Percentiles rank a stretch among this genome's conserved stretches.
phyloP scores from a whole-genome alignment of 2,888 invertebrate genomes.

The Germaria angustata region DNA sequence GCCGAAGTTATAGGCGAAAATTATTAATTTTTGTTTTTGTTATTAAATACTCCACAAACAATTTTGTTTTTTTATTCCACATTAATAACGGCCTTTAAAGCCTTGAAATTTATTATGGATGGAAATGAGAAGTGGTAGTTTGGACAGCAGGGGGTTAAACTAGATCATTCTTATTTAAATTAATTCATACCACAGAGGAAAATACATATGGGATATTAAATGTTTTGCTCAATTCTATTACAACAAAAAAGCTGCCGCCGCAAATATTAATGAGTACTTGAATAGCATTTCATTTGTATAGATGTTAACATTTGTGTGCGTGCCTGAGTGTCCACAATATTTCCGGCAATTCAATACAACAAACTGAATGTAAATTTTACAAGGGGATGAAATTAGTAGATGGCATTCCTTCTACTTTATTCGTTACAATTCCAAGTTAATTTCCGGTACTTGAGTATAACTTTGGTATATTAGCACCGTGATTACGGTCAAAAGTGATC shows the following conservation, averaged over 20 bases:
- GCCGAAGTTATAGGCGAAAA: too few species aligned
- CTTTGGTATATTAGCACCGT: background rate
- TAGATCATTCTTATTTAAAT: constrained; percentile 33
- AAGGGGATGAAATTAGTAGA: constrained; percentile 18
- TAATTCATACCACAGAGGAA: background rate
- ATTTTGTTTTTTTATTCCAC: too few species aligned
- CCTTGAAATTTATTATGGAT: too few species aligned
- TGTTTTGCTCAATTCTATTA: constrained; percentile 8
- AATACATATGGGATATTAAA: constrained; percentile 58
- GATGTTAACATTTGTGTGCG: background rate
- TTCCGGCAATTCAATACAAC: constrained; percentile 37
- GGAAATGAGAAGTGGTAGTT: too few species aligned
- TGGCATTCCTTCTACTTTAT: background rate
- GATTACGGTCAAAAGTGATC: constrained; percentile 25
- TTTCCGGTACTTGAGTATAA: constrained; percentile 24
- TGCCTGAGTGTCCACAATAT: background rate
- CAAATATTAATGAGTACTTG: constrained; percentile 25
- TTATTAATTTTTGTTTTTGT: too few species aligned
- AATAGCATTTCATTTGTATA: background rate
- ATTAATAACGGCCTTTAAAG: too few species aligned
- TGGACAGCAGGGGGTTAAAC: too few species aligned
- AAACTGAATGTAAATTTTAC: constrained; percentile 27
- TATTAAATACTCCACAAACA: too few species aligned
- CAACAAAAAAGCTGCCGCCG: background rate
- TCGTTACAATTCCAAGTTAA: constrained; percentile 18